phyloP scores from a whole-genome alignment of 2,888 invertebrate genomes.

The Andrena chrysosceles region DNA sequence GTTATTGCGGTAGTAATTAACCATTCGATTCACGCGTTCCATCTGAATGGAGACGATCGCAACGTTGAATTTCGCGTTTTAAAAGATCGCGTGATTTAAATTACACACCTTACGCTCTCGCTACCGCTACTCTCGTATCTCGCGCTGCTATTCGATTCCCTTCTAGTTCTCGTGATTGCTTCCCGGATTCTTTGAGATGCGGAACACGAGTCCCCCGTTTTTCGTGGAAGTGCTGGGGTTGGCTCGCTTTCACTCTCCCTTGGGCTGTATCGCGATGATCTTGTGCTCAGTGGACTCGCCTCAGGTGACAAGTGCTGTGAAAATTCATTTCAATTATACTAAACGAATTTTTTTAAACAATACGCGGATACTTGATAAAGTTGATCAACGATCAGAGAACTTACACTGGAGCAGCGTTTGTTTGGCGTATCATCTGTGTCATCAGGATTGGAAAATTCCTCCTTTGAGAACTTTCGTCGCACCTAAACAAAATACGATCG shows the following conservation, averaged over 20 bases:
- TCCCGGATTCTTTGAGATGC: slow-evolving; percentile 83
- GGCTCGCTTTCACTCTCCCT: slow-evolving; percentile 84
- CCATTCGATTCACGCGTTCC: background rate
- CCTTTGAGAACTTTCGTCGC: slow-evolving; percentile 79
- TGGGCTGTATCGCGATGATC: slow-evolving; percentile 83
- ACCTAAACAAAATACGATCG: slow-evolving; percentile 62
- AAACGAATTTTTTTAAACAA: background rate
- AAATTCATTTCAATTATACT: slow-evolving; percentile 1
- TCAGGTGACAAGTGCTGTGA: slow-evolving; percentile 83
- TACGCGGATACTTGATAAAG: background rate
- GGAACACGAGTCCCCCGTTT: slow-evolving; percentile 80
- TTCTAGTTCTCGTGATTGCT: slow-evolving; percentile 82
- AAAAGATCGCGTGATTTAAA: slow-evolving; percentile 15
- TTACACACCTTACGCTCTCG: slow-evolving; percentile 80
- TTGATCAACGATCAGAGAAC: slow-evolving; percentile 49
- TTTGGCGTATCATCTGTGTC: slow-evolving; percentile 82
- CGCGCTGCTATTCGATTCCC: slow-evolving; percentile 83
- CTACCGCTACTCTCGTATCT: slow-evolving; percentile 84
- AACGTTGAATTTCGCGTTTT: slow-evolving; percentile 1
- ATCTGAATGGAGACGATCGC: background rate
- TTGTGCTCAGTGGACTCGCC: slow-evolving; percentile 83
- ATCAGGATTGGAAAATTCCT: slow-evolving; percentile 82
- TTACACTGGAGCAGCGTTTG: slow-evolving; percentile 82
- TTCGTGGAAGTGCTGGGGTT: slow-evolving; percentile 82
- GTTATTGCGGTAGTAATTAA: background rate